These are phyloP conservation scores for Crossocerus cetratus DNA, from an alignment of 2,888 invertebrate genomes.

Conservation along the genomic window DNA sequence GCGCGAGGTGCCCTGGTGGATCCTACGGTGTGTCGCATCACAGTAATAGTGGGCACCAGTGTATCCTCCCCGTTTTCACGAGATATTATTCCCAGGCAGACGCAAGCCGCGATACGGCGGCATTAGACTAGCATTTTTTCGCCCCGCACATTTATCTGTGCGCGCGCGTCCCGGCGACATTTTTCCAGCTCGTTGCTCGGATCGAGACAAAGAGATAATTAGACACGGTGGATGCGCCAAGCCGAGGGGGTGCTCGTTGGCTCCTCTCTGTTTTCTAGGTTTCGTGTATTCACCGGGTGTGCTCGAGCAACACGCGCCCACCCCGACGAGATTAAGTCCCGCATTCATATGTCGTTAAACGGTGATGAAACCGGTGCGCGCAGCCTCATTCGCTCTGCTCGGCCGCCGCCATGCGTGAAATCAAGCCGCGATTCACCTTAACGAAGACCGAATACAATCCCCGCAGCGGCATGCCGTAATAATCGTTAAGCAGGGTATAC, in stretches of 20 bases:
- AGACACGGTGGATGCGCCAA: conserved; percentile 8
- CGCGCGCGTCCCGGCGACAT: no score
- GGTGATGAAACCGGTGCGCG: background rate
- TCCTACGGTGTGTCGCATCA: no score
- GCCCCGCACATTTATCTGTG: no score
- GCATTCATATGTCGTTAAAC: conserved; percentile 34
- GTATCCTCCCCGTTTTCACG: no score
- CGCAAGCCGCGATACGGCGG: no score
- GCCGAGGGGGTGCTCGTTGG: background rate
- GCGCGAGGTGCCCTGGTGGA: no score
- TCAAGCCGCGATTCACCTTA: conserved; percentile 28
- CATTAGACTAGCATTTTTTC: no score
- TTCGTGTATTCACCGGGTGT: conserved; percentile 8
- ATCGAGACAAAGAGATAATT: conserved; percentile 16
- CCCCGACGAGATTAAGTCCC: conserved; percentile 22
- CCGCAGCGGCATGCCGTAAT: background rate
- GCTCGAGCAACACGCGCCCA: background rate
- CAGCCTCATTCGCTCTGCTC: conserved; percentile 16
- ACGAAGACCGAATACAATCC: background rate
- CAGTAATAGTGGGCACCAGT: no score
- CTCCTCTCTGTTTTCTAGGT: conserved; percentile 11
- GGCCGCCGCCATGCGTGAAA: conserved; percentile 30
- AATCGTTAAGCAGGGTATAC: no score
- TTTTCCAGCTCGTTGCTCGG: no score
- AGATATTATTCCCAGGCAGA: no score